Percentiles rank a stretch among this genome's conserved stretches.
Conservation (phyloP, 2,797 vertebrate genomes). For the Girardinus metallicus region DNA sequence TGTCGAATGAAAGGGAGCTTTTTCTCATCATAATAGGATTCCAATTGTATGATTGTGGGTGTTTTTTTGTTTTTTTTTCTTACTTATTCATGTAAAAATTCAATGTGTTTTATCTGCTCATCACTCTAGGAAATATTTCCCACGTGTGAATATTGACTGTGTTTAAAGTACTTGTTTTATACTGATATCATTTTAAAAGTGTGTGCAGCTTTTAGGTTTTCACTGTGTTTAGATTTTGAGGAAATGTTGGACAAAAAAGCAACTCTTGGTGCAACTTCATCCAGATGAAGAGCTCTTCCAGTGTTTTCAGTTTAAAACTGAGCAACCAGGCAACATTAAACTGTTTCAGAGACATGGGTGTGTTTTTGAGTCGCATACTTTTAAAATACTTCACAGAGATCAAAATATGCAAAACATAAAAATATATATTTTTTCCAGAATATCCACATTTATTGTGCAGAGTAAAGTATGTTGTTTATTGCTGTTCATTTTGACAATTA, state of each 20-base stretch:
- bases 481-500: not conserved
- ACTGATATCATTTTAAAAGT: slow-evolving; percentile 52
- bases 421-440: not conserved
- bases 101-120: slow-evolving; percentile 32
- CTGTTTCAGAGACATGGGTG: not conserved
- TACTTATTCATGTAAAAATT: slow-evolving; percentile 52
- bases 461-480: not conserved
- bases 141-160: slow-evolving; percentile 53
- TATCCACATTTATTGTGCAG: not conserved
- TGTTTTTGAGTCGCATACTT: not conserved
- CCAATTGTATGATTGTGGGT: not conserved
- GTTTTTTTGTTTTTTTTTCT: slow-evolving; percentile 20
- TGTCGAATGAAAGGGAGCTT: slow-evolving; percentile 28
- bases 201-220: slow-evolving; percentile 37
- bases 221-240: slow-evolving; percentile 4
- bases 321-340: slow-evolving; percentile 52
- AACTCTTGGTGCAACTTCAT: slow-evolving; percentile 29
- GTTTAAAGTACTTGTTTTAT: slow-evolving; percentile 65
- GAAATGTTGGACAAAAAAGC: slow-evolving; percentile 14
- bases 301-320: slow-evolving; percentile 23
- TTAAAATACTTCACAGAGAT: not conserved
- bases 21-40: not conserved
- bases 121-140: slow-evolving; percentile 65
- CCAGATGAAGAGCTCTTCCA: slow-evolving; percentile 37
- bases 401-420: not conserved